Base-by-base conservation (phyloP, 2,797 vertebrate genomes). In the Picus viridis region DNA sequence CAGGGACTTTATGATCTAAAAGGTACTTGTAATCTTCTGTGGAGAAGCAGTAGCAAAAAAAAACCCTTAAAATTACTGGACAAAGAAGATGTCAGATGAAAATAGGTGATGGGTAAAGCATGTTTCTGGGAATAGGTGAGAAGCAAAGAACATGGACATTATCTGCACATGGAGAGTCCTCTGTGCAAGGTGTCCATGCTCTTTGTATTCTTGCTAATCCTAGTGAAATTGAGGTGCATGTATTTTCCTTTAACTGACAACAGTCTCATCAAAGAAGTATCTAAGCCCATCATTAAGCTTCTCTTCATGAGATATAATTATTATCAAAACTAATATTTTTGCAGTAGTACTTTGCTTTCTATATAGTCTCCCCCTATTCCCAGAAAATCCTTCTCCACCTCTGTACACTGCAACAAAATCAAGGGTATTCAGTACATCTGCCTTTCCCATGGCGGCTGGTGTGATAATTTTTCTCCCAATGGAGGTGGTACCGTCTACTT, bases 201-300 rank as follows among this genome's bases (percentile, higher is more conserved):
- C 41, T 88, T 91, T 79, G 47, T 8, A n/a, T 49, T 79, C 64
- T 68, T 86, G 64, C 6, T 63, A 64, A 30, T 41, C 77, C 41
- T 24, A 72, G 16, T 39, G 53, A 89, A 94, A 75, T 7, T 36
- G 30, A 6, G 4, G 15, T 64, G 15, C 30, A 24, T 26, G 24
- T 10, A 32, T 41, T 29, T 87, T 83, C 32, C n/a, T 84, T 77
- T 77, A 72, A 80, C 24, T 69, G 67, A 84, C 91, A 90, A 85
- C 5, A 0, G 24, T 70, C 12, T 87, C 83, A 77, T 80, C 43
- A 92, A 81, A 90, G 47, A 83, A 69, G 17, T 32, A 47, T 53
- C 73, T 77, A 80, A 91, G 19, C 39, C 72, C 8, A 77, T 89
- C 47, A 92, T 88, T 88, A 94, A 77, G 13, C 11, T 85, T 56